Evolutionary conservation across 2,888 invertebrate genomes (phyloP).

Genomic region (Tuta absoluta): DNA sequence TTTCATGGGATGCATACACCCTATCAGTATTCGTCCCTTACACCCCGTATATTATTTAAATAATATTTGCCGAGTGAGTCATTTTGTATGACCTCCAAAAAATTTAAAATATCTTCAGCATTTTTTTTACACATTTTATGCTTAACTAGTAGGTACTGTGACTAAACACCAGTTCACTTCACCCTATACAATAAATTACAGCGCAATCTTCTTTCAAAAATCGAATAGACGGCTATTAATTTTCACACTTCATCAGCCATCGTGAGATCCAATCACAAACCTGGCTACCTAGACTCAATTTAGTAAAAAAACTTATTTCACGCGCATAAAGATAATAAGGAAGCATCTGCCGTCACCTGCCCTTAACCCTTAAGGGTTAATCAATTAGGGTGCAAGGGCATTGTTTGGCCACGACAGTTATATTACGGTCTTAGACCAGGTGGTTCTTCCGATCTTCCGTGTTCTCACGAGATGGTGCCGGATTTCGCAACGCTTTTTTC

Average conservation of each 20-base stretch:
- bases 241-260: slow-evolving; percentile 70
- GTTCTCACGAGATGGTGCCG: slow-evolving; percentile 71
- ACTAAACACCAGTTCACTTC: neutral
- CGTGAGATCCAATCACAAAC: slow-evolving; percentile 63
- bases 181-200: neutral
- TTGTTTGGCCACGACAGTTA: slow-evolving; percentile 69
- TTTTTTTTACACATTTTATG: no score
- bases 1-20: no score
- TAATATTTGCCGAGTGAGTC: no score
- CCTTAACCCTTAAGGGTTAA: slow-evolving; percentile 51
- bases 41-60: no score
- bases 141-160: no score
- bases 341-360: slow-evolving; percentile 77
- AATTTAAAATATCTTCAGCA: no score
- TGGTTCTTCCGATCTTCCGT: slow-evolving; percentile 56
- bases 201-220: slow-evolving; percentile 5
- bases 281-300: slow-evolving; percentile 39
- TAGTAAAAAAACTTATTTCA: slow-evolving; percentile 69
- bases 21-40: no score
- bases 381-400: slow-evolving; percentile 59
- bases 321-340: slow-evolving; percentile 59
- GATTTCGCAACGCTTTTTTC: slow-evolving; percentile 51
- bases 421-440: slow-evolving; percentile 67
- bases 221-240: slow-evolving; percentile 57
- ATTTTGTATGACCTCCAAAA: no score